Evolutionary conservation across 2,888 invertebrate genomes (phyloP).

Genomic region (Hydropsyche betteni): DNA sequence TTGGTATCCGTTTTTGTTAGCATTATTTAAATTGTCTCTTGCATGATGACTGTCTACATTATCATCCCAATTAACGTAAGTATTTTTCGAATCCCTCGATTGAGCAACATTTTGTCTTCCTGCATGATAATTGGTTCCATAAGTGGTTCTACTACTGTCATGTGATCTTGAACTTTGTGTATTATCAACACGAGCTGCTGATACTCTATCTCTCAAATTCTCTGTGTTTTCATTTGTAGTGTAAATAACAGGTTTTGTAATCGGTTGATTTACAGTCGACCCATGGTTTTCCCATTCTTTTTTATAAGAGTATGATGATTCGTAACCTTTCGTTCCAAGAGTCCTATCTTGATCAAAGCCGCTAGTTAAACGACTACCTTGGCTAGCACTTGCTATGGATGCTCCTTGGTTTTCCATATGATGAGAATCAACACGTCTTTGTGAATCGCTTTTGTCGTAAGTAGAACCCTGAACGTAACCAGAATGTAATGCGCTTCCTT

Average conservation of each 20-base stretch:
- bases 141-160: neutral
- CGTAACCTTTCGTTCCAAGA: constrained; percentile 39
- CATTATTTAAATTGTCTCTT: neutral
- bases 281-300: constrained; percentile 46
- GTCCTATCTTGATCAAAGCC: neutral
- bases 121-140: constrained; percentile 10
- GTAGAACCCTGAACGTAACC: constrained; percentile 9
- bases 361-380: neutral
- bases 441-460: neutral
- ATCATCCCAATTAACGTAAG: neutral
- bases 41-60: neutral
- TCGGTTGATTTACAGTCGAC: neutral
- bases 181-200: constrained; percentile 13
- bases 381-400: neutral
- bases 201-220: constrained; percentile 19
- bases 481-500: neutral
- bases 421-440: constrained; percentile 14
- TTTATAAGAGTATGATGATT: constrained; percentile 46
- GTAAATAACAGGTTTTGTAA: constrained; percentile 20
- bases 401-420: neutral
- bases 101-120: constrained; percentile 53
- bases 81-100: neutral
- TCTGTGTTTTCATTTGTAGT: constrained; percentile 28
- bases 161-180: constrained; percentile 8
- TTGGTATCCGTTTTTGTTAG: constrained; percentile 54